Evolutionary conservation across 2,888 invertebrate species (phyloP).

Genomic region (Nomada ferruginata): DNA sequence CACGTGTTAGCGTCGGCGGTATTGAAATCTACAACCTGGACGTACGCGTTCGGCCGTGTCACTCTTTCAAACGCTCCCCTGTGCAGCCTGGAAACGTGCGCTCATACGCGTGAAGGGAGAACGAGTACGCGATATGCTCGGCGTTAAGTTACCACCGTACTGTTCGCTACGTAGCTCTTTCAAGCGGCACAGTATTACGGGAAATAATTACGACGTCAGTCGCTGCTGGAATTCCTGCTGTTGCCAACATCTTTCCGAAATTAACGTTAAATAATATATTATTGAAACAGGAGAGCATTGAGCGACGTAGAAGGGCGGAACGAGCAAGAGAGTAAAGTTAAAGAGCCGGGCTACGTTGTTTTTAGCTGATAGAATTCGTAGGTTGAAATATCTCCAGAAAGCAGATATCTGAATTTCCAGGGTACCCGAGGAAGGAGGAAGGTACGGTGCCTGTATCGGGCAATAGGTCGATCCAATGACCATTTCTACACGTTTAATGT

Average conservation of each 20-base stretch:
- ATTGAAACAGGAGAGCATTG: no score
- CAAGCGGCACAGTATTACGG: slow-evolving; percentile 45
- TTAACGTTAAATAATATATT: neutral
- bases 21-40: slow-evolving; percentile 51
- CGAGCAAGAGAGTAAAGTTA: neutral
- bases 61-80: slow-evolving; percentile 48
- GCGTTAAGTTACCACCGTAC: slow-evolving; percentile 74
- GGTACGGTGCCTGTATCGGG: slow-evolving; percentile 32
- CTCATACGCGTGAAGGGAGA: slow-evolving; percentile 48
- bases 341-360: neutral
- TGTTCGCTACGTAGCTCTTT: slow-evolving; percentile 51
- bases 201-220: slow-evolving; percentile 44
- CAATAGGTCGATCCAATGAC: slow-evolving; percentile 35
- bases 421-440: slow-evolving; percentile 5
- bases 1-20: slow-evolving; percentile 54
- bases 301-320: no score
- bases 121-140: slow-evolving; percentile 64
- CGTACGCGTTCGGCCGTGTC: slow-evolving; percentile 26
- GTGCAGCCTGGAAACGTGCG: slow-evolving; percentile 44
- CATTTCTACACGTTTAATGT: slow-evolving; percentile 53
- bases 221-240: slow-evolving; percentile 31
- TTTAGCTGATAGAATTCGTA: slow-evolving; percentile 1
- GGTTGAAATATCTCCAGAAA: neutral
- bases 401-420: slow-evolving; percentile 26
- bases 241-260: neutral